Percentiles rank a stretch among this genome's conserved stretches.
Conservation (phyloP, 2,888 invertebrate species). For the Tachystola acroxantha region DNA sequence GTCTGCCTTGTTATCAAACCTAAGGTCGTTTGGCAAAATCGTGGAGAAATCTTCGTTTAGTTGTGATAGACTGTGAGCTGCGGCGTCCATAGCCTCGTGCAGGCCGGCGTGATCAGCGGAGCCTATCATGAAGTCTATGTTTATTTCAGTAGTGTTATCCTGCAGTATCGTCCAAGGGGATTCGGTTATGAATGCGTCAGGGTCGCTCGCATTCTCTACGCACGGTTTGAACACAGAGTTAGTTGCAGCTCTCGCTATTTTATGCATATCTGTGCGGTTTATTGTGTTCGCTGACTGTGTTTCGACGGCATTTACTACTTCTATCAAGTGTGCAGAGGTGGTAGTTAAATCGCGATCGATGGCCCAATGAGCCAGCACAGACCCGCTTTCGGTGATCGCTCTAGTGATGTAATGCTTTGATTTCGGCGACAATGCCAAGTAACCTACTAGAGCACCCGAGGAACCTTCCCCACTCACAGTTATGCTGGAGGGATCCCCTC, state of each 20-base stretch:
- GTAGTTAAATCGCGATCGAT: constrained; percentile 44
- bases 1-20: constrained; percentile 26
- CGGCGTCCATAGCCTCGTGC: constrained; percentile 35
- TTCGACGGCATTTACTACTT: constrained; percentile 30
- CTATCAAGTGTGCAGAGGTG: constrained; percentile 41
- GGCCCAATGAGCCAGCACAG: constrained; percentile 50
- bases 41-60: constrained; percentile 32
- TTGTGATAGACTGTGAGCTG: constrained; percentile 25
- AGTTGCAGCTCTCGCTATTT: constrained; percentile 28
- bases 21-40: constrained; percentile 47
- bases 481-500: constrained; percentile 52
- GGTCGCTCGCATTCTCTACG: constrained; percentile 27
- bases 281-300: background rate
- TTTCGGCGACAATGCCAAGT: constrained; percentile 40
- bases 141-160: constrained; percentile 16
- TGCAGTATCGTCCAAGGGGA: constrained; percentile 45
- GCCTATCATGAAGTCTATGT: constrained; percentile 47
- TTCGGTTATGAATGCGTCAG: constrained; percentile 33
- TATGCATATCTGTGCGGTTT: constrained; percentile 16
- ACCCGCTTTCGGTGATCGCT: constrained; percentile 59
- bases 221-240: constrained; percentile 43
- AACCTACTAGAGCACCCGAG: constrained; percentile 50
- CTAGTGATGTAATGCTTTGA: constrained; percentile 42
- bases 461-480: constrained; percentile 54
- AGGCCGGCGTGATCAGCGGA: constrained; percentile 48